Percentiles rank a stretch among this genome's conserved stretches.
phyloP scores from a whole-genome alignment of 2,888 invertebrate genomes.

The Belgica antarctica region DNA sequence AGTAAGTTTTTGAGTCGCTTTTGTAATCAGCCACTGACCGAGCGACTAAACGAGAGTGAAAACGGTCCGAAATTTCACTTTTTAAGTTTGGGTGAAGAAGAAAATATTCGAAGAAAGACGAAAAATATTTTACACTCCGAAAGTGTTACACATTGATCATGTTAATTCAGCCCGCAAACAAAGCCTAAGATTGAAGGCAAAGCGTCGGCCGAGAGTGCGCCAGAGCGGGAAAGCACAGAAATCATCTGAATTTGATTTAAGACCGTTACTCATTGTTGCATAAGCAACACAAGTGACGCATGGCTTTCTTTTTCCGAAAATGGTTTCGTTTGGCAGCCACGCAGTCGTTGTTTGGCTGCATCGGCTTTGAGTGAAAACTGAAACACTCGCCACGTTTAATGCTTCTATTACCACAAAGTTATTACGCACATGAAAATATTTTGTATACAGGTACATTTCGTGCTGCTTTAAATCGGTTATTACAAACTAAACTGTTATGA shows the following conservation, averaged over 20 bases:
- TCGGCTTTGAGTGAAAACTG: slow-evolving; percentile 14
- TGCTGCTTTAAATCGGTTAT: not conserved
- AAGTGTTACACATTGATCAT: slow-evolving; percentile 18
- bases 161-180: slow-evolving; percentile 1
- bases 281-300: slow-evolving; percentile 19
- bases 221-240: not conserved
- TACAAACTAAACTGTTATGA: no score
- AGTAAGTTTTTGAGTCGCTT: no score
- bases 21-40: not conserved
- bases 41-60: not conserved
- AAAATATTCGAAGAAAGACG: slow-evolving; percentile 5
- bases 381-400: not conserved
- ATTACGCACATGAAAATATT: slow-evolving; percentile 9
- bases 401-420: no score
- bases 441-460: no score
- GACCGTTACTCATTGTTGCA: not conserved
- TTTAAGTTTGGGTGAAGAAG: not conserved
- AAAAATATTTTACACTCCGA: not conserved
- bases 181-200: no score
- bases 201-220: no score
- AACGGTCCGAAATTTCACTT: slow-evolving; percentile 9
- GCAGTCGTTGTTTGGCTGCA: not conserved
- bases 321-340: not conserved
- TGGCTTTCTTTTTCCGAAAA: slow-evolving; percentile 9
- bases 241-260: slow-evolving; percentile 7